Base-by-base conservation (phyloP, 2,797 vertebrate species). In the Pampus argenteus region DNA sequence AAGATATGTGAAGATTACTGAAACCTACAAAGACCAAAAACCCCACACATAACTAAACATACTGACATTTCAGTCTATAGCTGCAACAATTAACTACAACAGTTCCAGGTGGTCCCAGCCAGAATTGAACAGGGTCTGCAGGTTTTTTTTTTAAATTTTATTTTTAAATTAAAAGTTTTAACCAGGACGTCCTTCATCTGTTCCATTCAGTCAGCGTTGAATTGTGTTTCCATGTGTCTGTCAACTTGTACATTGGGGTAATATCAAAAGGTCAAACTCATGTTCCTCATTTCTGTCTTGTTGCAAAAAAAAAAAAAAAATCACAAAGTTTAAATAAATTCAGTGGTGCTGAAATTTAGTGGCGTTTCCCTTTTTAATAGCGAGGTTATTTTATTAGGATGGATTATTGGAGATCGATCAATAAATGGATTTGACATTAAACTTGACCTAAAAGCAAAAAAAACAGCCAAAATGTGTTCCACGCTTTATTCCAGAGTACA, bases 401-500 rank as follows among this genome's bases (percentile, higher is more conserved):
- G 57, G 57, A 38, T 59, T 66, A 40, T 28, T 44, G 58, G 52
- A 65, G 54, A 54, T 55, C 31, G 45, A 23, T 76, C 38, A 50
- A 63, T 42, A 66, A 72, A 60, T 54, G 25, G 14, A 56, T 79
- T 63, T 65, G 51, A 76, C 64, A 69, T 79, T 51, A 22, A 76
- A 52, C 42, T 55, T 0, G 42, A 44, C 65, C 34, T 52, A 38
- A 34, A 22, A 15, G 29, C 26, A 11, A 7, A 5, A 40, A 25
- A 49, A 55, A 11, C 17, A n/a, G 20, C 28, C 49, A 23, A 28
- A 22, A 36, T 50, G 25, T 71, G 65, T 75, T 87, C 75, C 72
- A 34, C 66, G 69, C 26, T 61, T 77, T 71, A 61, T 56, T 78
- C 59, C 57, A 81, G 66, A 74, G 73, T 49, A 55, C 26, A 56